A percentile compares a stretch with the other conserved stretches of the same genome.
These are phyloP conservation scores for Chrysomela aeneicollis DNA, from an alignment of 2,888 invertebrate genomes.

Conservation along the genomic window DNA sequence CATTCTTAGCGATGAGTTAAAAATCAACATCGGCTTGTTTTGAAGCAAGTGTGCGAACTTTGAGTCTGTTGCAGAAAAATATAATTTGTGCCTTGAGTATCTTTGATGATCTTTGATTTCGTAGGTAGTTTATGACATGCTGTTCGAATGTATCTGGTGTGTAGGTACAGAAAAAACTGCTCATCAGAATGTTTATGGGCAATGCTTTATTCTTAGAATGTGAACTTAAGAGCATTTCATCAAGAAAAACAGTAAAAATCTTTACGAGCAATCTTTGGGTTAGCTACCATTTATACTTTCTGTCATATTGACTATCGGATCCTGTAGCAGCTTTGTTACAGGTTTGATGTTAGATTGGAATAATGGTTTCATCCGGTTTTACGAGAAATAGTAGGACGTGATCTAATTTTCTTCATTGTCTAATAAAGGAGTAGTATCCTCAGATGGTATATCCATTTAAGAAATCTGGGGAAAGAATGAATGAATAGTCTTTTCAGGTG, in stretches of 20 bases:
- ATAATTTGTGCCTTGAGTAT: no score
- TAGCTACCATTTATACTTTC: slow-evolving; percentile 27
- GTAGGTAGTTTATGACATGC: no score
- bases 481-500: no score
- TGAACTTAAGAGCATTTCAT: slow-evolving; percentile 19
- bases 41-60: no score
- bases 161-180: no score
- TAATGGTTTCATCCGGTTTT: slow-evolving; percentile 22
- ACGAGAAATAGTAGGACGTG: slow-evolving; percentile 36
- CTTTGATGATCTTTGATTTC: no score
- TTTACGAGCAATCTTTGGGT: slow-evolving; percentile 28
- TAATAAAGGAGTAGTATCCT: not conserved
- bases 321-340: slow-evolving; percentile 21
- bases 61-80: no score
- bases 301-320: slow-evolving; percentile 24
- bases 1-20: no score
- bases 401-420: slow-evolving; percentile 37
- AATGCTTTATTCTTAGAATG: not conserved
- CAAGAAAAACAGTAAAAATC: slow-evolving; percentile 25
- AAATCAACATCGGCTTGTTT: no score
- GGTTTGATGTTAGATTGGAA: not conserved
- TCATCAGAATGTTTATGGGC: no score
- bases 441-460: not conserved
- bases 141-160: no score
- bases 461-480: no score